Base-by-base conservation (phyloP, 1,140 invertebrate species). In the Calliphora vicina region DNA sequence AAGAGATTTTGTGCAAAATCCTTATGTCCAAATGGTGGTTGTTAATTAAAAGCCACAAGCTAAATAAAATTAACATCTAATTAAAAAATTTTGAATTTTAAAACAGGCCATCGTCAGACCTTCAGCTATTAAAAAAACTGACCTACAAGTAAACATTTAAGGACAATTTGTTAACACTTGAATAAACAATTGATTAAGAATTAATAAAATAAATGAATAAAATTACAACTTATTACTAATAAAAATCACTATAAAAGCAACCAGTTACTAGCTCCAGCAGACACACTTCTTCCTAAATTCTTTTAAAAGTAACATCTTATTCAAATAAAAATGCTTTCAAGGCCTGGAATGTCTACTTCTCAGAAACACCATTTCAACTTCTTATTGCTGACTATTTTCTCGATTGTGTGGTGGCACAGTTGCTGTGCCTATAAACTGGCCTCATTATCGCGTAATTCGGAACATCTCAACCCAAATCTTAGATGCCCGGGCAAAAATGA, bases 401-500 rank as follows among this genome's bases (percentile, higher is more conserved):
- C 50, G n/a, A n/a, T n/a, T 15, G 50, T 57, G 15, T 57, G 50
- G 13, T 57, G 50, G 15, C 50, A 57, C 6, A 15, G 50, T n/a
- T 57, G 15, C 1, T n/a, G n/a, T 57, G 50, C 13, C n/a, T 57
- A 57, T 57, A 57, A 57, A 15, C 15, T 57, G 50, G 12, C 50
- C 5, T 17, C 13, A 1, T 57, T 57, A n/a, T 17, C 50, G 15
- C 17, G 50, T 1, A 57, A 57, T 57, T 6, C 5, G 1, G 50
- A 57, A n/a, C 50, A 35, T 29, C 17, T 76, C 0, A 76, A 76
- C 42, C 73, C 73, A 4, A 76, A 76, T 76, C n/a, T 76, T 4
- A 29, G 73, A 15, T 76, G 73, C 29, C 73, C 73, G 12, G 73
- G 73, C 1, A 76, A 42, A 42, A 76, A 76, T 76, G 73, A 35